Conservation (phyloP, 2,888 invertebrate genomes). For the Alloplasta piceator region DNA sequence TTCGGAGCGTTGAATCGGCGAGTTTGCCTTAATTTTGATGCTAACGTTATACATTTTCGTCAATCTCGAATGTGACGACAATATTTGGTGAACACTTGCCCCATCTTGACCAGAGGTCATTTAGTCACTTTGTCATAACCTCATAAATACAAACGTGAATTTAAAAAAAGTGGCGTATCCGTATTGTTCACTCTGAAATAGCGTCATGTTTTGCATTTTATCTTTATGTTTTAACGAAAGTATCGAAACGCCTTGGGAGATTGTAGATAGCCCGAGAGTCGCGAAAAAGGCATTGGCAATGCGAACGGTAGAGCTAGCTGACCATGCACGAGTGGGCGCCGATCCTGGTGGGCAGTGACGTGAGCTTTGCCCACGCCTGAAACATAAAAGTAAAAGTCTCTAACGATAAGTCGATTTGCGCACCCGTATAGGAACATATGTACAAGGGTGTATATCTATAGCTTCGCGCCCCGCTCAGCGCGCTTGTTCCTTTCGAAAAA, state of each 20-base stretch:
- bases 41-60: too few species aligned
- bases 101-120: too few species aligned
- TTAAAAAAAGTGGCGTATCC: too few species aligned
- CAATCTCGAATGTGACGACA: too few species aligned
- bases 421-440: constrained; percentile 18
- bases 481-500: constrained; percentile 29
- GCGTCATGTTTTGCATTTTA: not conserved
- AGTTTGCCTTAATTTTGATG: too few species aligned
- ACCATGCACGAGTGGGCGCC: constrained; percentile 73
- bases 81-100: too few species aligned
- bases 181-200: too few species aligned
- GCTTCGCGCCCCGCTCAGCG: constrained; percentile 29
- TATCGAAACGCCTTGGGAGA: constrained; percentile 52
- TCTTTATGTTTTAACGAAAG: constrained; percentile 56
- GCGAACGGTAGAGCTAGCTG: constrained; percentile 56
- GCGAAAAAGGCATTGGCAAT: constrained; percentile 59
- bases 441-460: constrained; percentile 45
- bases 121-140: too few species aligned
- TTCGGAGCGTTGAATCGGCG: too few species aligned
- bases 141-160: too few species aligned
- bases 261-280: constrained; percentile 52
- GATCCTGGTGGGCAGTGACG: constrained; percentile 74
- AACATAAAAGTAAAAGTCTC: constrained; percentile 79
- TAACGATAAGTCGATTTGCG: constrained; percentile 63
- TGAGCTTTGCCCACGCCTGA: constrained; percentile 74